These are phyloP conservation scores for Phocides pigmalion DNA, from an alignment of 1,140 invertebrate species.

Conservation along the genomic window DNA sequence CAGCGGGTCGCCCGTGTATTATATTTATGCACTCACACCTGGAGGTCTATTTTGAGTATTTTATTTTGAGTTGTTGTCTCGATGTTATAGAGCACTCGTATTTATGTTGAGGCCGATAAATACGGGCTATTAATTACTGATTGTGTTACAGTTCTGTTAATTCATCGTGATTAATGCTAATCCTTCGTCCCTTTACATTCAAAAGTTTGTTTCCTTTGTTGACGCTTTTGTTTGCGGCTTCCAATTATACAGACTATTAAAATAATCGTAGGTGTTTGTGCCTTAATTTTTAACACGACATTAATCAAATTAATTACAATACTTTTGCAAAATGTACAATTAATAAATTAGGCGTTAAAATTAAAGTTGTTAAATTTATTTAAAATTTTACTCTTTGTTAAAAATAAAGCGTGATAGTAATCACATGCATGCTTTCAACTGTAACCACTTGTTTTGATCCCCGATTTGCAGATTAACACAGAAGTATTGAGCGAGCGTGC, in stretches of 20 bases:
- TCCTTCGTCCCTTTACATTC: constrained; percentile 18
- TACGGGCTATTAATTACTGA: constrained; percentile 78
- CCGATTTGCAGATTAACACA: no score
- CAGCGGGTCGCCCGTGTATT: constrained; percentile 77
- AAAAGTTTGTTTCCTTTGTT: constrained; percentile 24
- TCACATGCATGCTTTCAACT: no score
- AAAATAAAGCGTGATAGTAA: no score
- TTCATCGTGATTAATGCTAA: constrained; percentile 68
- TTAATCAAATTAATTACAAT: constrained; percentile 1
- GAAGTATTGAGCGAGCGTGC: no score
- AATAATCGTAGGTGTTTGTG: constrained; percentile 23
- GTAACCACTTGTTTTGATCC: no score
- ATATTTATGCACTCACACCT: constrained; percentile 82
- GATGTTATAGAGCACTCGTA: constrained; percentile 69
- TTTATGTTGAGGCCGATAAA: constrained; percentile 74
- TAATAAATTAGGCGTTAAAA: no score
- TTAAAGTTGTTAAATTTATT: no score
- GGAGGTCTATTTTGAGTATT: constrained; percentile 73
- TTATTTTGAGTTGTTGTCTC: constrained; percentile 69
- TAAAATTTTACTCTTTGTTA: no score
- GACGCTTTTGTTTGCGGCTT: constrained; percentile 24
- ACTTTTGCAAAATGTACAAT: no score
- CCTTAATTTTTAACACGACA: not conserved
- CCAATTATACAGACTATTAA: constrained; percentile 26
- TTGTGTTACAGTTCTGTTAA: constrained; percentile 76